Conservation (phyloP, 1,140 invertebrate genomes). For the Nylanderia fulva region DNA sequence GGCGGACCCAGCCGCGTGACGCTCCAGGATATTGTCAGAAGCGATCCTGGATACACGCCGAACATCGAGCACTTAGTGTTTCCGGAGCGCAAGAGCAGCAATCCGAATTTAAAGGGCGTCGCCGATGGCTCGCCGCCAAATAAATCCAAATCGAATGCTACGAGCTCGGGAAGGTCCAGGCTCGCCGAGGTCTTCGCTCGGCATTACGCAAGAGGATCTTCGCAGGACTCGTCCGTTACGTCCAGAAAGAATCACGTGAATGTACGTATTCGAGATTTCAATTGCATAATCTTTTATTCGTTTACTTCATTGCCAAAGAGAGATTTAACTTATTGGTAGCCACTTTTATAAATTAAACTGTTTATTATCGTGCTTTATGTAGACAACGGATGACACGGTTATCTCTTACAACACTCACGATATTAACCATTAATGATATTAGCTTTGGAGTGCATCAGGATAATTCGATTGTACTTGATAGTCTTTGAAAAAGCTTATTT, state of each 20-base stretch:
- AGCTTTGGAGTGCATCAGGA: no score
- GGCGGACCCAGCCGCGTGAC: slow-evolving; percentile 78
- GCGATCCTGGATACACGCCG: slow-evolving; percentile 86
- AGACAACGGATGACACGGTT: no score
- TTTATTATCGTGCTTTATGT: no score
- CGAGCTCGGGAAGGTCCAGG: slow-evolving; percentile 79
- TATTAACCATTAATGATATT: no score
- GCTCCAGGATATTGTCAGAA: slow-evolving; percentile 83
- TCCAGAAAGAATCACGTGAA: slow-evolving; percentile 81
- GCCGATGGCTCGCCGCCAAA: slow-evolving; percentile 75
- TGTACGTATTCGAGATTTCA: slow-evolving; percentile 67
- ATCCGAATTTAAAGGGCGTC: slow-evolving; percentile 79
- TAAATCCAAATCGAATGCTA: slow-evolving; percentile 77
- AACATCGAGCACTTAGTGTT: slow-evolving; percentile 88
- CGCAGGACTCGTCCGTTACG: slow-evolving; percentile 77
- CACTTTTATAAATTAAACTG: no score
- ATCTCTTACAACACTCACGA: no score
- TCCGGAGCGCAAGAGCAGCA: slow-evolving; percentile 85
- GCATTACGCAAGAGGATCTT: slow-evolving; percentile 79
- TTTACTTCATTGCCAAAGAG: not conserved
- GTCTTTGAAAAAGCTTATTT: no score
- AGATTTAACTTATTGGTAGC: no score
- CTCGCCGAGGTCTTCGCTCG: slow-evolving; percentile 86
- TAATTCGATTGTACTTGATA: no score
- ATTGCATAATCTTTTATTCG: not conserved